Percentiles rank a stretch among this genome's conserved stretches.
Evolutionary conservation across 2,797 vertebrate species (phyloP).

Genomic region (Poeciliopsis presidionis): DNA sequence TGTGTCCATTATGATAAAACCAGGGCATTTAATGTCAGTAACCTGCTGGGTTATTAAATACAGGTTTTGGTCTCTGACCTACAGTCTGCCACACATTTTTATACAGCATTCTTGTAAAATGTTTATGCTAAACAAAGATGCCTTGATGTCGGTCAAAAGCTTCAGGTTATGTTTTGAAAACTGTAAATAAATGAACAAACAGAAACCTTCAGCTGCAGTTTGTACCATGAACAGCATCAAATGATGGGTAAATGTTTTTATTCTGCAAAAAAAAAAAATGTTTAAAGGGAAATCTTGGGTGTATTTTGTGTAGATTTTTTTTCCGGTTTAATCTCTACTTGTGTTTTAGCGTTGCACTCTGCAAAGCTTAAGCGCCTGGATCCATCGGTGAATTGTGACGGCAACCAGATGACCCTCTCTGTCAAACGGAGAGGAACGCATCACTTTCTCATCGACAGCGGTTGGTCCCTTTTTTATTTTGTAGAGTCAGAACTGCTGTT

Average conservation of each 20-base stretch:
- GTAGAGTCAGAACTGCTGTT: background rate
- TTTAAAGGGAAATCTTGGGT: background rate
- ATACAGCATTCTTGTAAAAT: background rate
- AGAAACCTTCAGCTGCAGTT: background rate
- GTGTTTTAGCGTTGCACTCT: slow-evolving; percentile 18
- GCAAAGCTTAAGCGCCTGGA: slow-evolving; percentile 38
- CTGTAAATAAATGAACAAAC: background rate
- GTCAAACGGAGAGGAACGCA: slow-evolving; percentile 24
- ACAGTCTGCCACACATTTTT: background rate
- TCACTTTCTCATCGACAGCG: slow-evolving; percentile 51
- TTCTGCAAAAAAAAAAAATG: background rate
- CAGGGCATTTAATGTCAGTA: background rate
- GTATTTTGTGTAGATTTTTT: background rate
- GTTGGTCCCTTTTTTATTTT: slow-evolving; percentile 20
- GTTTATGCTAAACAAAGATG: background rate
- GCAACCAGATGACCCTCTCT: slow-evolving; percentile 31
- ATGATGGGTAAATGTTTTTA: background rate
- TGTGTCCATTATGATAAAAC: background rate
- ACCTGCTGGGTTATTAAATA: background rate
- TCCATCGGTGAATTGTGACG: slow-evolving; percentile 34
- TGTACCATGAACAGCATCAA: background rate
- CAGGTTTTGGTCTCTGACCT: too few relatives aligned
- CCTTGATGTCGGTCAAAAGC: background rate
- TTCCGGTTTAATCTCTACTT: background rate
- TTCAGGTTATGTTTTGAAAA: background rate